Evolutionary conservation across 2,113 vertebrate genomes (phyloP).

Genomic region (Hypomesus transpacificus): DNA sequence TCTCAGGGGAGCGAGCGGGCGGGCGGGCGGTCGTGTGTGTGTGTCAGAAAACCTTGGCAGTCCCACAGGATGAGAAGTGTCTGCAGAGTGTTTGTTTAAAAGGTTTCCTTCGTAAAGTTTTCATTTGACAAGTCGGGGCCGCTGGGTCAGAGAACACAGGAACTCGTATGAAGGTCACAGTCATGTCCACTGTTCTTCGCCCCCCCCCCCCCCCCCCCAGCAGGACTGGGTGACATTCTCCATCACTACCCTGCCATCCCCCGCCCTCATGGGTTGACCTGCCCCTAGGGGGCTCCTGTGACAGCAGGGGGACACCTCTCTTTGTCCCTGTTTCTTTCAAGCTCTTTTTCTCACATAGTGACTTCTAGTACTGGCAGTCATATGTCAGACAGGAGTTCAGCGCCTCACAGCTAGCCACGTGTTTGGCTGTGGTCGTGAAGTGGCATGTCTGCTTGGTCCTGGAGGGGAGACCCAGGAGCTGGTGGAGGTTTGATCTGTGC

Average conservation of each 20-base stretch:
- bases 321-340: not conserved
- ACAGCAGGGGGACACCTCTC: constrained; percentile 21
- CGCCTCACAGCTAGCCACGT: no score
- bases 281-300: constrained; percentile 49
- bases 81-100: constrained; percentile 38
- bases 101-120: constrained; percentile 15
- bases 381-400: no score
- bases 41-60: constrained; percentile 13
- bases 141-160: constrained; percentile 21
- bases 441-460: no score
- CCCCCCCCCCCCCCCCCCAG: not conserved
- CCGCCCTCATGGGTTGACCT: constrained; percentile 34
- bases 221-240: not conserved
- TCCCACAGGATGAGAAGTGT: constrained; percentile 18
- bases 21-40: not conserved
- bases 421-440: no score
- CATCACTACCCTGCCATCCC: not conserved
- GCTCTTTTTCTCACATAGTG: not conserved
- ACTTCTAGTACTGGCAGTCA: not conserved
- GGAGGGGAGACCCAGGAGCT: constrained; percentile 11
- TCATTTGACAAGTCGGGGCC: constrained; percentile 9
- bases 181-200: constrained; percentile 16
- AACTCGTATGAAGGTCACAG: constrained; percentile 27
- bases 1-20: not conserved
- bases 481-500: constrained; percentile 10